phyloP scores from a whole-genome alignment of 2,797 vertebrate species.

The Thaleichthys pacificus region DNA sequence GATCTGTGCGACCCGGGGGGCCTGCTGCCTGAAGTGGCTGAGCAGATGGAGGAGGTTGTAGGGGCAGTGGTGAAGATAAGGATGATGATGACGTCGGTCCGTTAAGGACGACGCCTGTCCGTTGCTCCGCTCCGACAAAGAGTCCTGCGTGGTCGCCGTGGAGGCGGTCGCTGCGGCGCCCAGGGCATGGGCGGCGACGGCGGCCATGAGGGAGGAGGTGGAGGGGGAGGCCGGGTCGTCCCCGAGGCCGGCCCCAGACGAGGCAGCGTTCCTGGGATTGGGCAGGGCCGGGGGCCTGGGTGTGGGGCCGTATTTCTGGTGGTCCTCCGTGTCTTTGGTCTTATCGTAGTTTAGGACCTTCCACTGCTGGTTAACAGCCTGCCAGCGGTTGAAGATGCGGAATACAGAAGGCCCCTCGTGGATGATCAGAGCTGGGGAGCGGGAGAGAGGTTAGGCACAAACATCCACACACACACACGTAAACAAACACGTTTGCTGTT shows the following conservation, averaged over 20 bases:
- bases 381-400: slow-evolving; percentile 90
- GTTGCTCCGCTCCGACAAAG: slow-evolving; percentile 62
- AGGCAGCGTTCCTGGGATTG: slow-evolving; percentile 15
- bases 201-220: slow-evolving; percentile 72
- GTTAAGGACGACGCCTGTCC: slow-evolving; percentile 43
- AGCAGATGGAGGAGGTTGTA: slow-evolving; percentile 89
- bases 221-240: slow-evolving; percentile 70
- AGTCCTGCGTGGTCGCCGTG: slow-evolving; percentile 14
- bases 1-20: slow-evolving; percentile 6
- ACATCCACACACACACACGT: background rate
- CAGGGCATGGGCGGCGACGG: slow-evolving; percentile 67
- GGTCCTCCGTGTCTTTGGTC: slow-evolving; percentile 85
- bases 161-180: slow-evolving; percentile 25
- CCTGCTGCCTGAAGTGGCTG: slow-evolving; percentile 55
- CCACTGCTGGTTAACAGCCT: slow-evolving; percentile 91
- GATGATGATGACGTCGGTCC: slow-evolving; percentile 58
- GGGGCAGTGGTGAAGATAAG: slow-evolving; percentile 71
- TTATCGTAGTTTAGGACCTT: slow-evolving; percentile 91
- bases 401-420: slow-evolving; percentile 88
- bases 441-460: slow-evolving; percentile 4
- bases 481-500: background rate
- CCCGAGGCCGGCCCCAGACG: slow-evolving; percentile 53
- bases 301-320: slow-evolving; percentile 66
- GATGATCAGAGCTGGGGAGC: slow-evolving; percentile 80
- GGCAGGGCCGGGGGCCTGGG: slow-evolving; percentile 69